Evolutionary conservation across 2,888 invertebrate genomes (phyloP).

Genomic region (Orthonevra nobilis): DNA sequence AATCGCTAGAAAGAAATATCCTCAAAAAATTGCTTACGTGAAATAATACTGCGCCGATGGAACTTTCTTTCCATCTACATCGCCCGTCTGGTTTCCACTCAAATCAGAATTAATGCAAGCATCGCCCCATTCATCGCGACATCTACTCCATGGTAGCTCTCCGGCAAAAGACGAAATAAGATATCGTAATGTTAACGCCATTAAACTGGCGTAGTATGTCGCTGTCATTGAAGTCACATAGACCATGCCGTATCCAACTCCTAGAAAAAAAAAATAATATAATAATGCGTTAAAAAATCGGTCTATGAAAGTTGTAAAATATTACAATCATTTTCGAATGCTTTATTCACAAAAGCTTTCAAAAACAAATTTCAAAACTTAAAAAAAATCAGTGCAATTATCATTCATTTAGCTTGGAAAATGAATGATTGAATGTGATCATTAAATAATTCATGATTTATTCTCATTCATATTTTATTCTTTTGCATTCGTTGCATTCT

Average conservation of each 20-base stretch:
- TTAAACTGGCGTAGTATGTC: constrained; percentile 85
- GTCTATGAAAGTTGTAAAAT: too few species aligned
- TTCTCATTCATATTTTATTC: too few species aligned
- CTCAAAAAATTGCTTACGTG: constrained; percentile 75
- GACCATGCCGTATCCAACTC: constrained; percentile 80
- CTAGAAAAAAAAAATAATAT: background rate
- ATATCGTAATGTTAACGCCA: constrained; percentile 85
- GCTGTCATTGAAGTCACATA: constrained; percentile 82
- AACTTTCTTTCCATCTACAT: constrained; percentile 71
- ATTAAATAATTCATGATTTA: too few species aligned
- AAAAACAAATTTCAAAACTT: too few species aligned
- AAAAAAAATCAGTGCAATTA: too few species aligned
- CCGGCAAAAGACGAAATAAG: constrained; percentile 83
- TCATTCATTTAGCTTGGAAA: too few species aligned
- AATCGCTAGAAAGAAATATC: too few species aligned
- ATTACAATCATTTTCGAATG: too few species aligned
- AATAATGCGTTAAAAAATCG: too few species aligned
- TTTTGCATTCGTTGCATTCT: too few species aligned
- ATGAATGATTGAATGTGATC: too few species aligned
- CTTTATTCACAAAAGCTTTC: too few species aligned
- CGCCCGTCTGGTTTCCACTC: constrained; percentile 31
- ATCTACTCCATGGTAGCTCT: constrained; percentile 82
- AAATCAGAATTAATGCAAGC: constrained; percentile 41
- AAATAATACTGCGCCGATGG: constrained; percentile 80
- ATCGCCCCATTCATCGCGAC: constrained; percentile 25